Conservation (phyloP, 2,797 vertebrate genomes). For the Esox masquinongy region DNA sequence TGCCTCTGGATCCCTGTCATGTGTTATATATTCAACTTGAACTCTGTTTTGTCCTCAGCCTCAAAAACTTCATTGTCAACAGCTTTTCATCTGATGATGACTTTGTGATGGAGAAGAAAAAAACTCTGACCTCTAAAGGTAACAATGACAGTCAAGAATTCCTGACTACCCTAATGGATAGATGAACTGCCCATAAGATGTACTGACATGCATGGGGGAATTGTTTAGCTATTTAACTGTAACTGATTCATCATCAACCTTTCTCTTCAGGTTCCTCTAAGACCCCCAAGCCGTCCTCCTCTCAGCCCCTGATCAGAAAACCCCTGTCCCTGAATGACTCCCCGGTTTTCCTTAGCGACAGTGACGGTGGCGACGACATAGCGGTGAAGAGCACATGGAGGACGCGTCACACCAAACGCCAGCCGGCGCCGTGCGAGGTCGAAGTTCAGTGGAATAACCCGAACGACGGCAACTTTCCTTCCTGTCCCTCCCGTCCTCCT, state of each 20-base stretch:
- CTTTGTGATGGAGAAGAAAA: conserved; percentile 62
- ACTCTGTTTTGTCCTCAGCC: conserved; percentile 49
- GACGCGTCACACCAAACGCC: conserved; percentile 53
- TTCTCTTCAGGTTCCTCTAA: conserved; percentile 20
- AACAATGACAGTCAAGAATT: background rate
- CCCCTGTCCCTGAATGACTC: conserved; percentile 58
- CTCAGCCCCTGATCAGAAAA: conserved; percentile 36
- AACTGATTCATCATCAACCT: background rate
- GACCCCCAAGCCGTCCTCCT: conserved; percentile 50
- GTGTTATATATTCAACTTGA: background rate
- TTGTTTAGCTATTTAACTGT: background rate
- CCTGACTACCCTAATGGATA: background rate
- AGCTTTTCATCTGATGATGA: conserved; percentile 73
- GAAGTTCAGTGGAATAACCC: conserved; percentile 2
- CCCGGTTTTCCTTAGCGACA: conserved; percentile 75
- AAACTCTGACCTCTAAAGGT: conserved; percentile 64
- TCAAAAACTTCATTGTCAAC: conserved; percentile 74
- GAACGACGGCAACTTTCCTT: conserved; percentile 18
- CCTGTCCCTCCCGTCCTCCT: conserved; percentile 16
- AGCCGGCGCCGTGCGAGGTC: conserved; percentile 8
- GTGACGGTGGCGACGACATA: conserved; percentile 71
- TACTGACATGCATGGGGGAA: background rate
- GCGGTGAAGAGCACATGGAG: conserved; percentile 75
- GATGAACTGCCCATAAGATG: background rate
- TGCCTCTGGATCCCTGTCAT: background rate